These are phyloP conservation scores for Heliconius himera DNA, from an alignment of 1,140 invertebrate genomes.

Conservation along the genomic window DNA sequence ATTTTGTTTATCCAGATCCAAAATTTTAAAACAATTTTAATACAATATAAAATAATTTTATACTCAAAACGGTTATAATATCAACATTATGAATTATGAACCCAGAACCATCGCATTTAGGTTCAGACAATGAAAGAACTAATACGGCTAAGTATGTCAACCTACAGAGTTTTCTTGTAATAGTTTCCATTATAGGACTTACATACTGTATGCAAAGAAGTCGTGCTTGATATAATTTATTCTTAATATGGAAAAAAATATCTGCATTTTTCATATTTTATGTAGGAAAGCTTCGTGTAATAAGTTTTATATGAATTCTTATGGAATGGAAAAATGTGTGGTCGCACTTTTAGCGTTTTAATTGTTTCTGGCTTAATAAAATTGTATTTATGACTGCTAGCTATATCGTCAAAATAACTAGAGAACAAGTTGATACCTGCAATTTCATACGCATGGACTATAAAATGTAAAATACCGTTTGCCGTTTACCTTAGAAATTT, in stretches of 20 bases:
- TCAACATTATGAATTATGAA: not conserved
- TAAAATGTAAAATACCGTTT: no score
- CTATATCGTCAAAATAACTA: no score
- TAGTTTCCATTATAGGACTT: not conserved
- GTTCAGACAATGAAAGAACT: no score
- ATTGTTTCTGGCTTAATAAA: not conserved
- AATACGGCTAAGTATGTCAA: no score
- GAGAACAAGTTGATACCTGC: no score
- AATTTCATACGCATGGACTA: no score
- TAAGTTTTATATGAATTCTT: slow-evolving; percentile 19
- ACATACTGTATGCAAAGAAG: slow-evolving; percentile 3
- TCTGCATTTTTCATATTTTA: slow-evolving; percentile 27
- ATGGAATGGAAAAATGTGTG: not conserved
- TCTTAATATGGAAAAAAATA: slow-evolving; percentile 18
- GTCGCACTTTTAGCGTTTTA: slow-evolving; percentile 10
- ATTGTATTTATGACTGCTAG: no score
- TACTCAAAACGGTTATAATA: no score
- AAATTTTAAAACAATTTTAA: no score
- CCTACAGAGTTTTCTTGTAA: not conserved
- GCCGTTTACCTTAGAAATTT: no score
- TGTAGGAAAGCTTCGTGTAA: slow-evolving; percentile 21
- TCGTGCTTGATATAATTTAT: slow-evolving; percentile 25
- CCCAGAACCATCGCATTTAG: not conserved
- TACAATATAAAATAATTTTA: no score
- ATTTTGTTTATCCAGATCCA: no score